phyloP scores from a whole-genome alignment of 1,140 invertebrate genomes.

The Micrasema minimum region DNA sequence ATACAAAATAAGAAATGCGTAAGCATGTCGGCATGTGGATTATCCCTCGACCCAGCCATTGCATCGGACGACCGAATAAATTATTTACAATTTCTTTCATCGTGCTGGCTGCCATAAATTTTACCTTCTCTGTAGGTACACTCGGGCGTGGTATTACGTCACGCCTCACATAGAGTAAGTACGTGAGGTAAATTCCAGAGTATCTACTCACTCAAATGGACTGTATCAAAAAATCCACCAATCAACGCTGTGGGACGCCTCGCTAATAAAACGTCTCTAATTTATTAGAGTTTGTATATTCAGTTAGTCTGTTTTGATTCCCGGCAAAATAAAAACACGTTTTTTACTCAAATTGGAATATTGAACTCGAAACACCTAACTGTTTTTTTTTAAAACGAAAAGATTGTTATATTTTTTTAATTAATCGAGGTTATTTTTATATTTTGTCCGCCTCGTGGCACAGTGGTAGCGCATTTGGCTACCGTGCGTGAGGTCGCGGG shows the following conservation, averaged over 20 bases:
- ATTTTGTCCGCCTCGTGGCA: too few species aligned
- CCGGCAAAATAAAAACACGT: background rate
- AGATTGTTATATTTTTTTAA: too few species aligned
- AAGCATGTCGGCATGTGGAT: slow-evolving; percentile 8
- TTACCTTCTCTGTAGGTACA: slow-evolving; percentile 28
- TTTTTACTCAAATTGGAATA: background rate
- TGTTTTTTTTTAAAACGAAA: too few species aligned
- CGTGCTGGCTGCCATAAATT: slow-evolving; percentile 51
- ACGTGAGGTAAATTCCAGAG: slow-evolving; percentile 48
- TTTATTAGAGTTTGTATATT: slow-evolving; percentile 49
- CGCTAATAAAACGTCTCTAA: slow-evolving; percentile 50
- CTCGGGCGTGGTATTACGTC: slow-evolving; percentile 49
- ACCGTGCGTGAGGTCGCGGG: too few species aligned
- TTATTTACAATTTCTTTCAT: slow-evolving; percentile 55
- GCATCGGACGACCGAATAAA: slow-evolving; percentile 47
- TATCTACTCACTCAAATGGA: slow-evolving; percentile 35
- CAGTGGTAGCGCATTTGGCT: too few species aligned
- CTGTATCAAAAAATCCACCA: slow-evolving; percentile 35
- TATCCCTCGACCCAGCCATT: slow-evolving; percentile 13
- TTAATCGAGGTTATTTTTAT: too few species aligned
- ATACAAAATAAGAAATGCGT: slow-evolving; percentile 30
- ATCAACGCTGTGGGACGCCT: slow-evolving; percentile 19
- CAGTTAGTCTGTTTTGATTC: slow-evolving; percentile 26
- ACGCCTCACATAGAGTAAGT: slow-evolving; percentile 47
- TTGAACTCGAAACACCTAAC: too few species aligned